These are phyloP conservation scores for Chaetura pelagica DNA, from an alignment of 2,113 vertebrate genomes.

Conservation along the genomic window DNA sequence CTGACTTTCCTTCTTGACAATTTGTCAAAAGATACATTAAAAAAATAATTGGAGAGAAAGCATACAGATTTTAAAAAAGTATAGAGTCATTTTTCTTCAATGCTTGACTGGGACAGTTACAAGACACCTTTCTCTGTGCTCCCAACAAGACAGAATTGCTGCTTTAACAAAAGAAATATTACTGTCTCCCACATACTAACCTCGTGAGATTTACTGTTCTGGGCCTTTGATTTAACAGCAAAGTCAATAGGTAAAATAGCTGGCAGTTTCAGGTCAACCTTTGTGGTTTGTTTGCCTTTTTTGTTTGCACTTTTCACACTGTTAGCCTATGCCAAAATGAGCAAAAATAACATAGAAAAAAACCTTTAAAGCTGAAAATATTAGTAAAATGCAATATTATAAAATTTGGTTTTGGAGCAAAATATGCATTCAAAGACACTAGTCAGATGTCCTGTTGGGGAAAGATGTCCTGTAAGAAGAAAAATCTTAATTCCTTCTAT, in stretches of 20 bases:
- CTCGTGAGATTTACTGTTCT: not conserved
- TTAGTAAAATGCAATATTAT: not conserved
- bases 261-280: not conserved
- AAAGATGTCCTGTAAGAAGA: not conserved
- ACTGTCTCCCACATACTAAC: not conserved
- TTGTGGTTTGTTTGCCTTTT: not conserved
- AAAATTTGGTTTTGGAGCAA: not conserved
- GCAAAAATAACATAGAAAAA: not conserved
- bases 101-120: conserved; percentile 63
- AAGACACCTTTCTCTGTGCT: conserved; percentile 49
- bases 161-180: conserved; percentile 47
- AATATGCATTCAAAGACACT: not conserved
- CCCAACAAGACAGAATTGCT: conserved; percentile 41
- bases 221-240: conserved; percentile 42
- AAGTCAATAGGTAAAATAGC: conserved; percentile 47
- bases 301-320: not conserved
- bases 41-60: conserved; percentile 74
- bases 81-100: conserved; percentile 74
- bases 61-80: conserved; percentile 60
- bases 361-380: not conserved
- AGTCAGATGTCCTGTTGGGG: not conserved
- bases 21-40: conserved; percentile 75
- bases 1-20: conserved; percentile 44
- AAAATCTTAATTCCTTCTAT: not conserved
- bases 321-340: not conserved